Evolutionary conservation across 1,140 invertebrate species (phyloP), one percentile per base, ranked within the genome.

Genomic region (Drosophila lini): DNA sequence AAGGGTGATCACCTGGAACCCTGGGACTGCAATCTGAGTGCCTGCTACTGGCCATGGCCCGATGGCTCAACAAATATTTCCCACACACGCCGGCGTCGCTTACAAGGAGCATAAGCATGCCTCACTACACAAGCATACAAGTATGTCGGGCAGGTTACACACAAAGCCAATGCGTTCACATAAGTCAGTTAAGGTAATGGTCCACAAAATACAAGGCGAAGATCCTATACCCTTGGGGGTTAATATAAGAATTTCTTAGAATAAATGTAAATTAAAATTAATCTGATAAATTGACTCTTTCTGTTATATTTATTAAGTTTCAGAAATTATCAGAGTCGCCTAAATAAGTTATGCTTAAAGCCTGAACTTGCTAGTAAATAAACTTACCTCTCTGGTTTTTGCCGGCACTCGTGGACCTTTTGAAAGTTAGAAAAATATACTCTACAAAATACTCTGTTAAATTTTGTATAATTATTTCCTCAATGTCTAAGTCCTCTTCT

Each of bases 121-220:
- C 52, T 53, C 32, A 42, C 9, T 58, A 67, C 63, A 74, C 50
- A 41, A 31, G 31, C 65, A 38, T 71, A 81, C 56, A 63, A 36
- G 63, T 60, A 71, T 86, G 71, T 86, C 83, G 83, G 76, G 67
- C 80, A 83, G 83, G 75, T 80, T 88, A 88, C 76, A 81, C 82
- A 88, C 74, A 77, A 77, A 67, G 74, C 74, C 67, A 77, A 77
- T 76, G 69, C 67, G 69, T 71, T 71, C 53, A 34, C 69, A 74
- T 40, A 74, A 74, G 69, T 74, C 69, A 71, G 52, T 67, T 55
- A 55, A 53, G 47, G 65, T 69, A 53, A 65, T 61, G 70, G 5
- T 41, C 22, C 1, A 3, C 9, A 25, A 10, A 42, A 11, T 0
- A n/a, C 13, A 8, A 31, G 41, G 10, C 45, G 74, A 78, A 78